These are phyloP conservation scores for Anguilla megastoma DNA, from an alignment of 2,797 vertebrate species.

Conservation along the genomic window DNA sequence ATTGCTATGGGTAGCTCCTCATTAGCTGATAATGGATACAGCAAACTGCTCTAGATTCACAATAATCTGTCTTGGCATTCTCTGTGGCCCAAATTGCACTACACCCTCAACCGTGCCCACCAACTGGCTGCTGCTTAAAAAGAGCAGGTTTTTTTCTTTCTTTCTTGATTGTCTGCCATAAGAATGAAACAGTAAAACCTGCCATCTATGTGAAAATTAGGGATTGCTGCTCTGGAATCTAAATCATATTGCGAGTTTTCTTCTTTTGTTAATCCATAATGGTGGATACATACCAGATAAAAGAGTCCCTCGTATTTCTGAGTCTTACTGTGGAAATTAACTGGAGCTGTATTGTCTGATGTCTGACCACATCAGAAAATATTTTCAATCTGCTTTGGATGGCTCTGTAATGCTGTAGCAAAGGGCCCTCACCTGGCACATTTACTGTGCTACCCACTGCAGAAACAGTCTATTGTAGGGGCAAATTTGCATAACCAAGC, in stretches of 20 bases:
- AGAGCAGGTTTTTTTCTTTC: background rate
- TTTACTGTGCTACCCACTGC: background rate
- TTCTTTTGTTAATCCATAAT: background rate
- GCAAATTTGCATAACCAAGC: background rate
- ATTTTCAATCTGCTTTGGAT: background rate
- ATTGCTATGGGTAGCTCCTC: background rate
- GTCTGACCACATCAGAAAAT: background rate
- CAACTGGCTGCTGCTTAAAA: background rate
- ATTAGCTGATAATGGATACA: constrained; percentile 2
- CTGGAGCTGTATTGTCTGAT: background rate
- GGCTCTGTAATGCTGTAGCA: background rate
- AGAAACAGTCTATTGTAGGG: background rate
- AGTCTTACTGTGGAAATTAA: background rate
- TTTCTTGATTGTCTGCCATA: background rate
- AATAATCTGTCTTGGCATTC: background rate
- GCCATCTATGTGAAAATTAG: background rate
- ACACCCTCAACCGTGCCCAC: background rate
- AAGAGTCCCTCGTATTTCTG: background rate
- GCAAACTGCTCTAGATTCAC: background rate
- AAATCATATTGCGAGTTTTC: background rate
- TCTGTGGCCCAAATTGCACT: background rate
- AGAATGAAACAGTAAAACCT: background rate
- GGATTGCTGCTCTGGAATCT: background rate
- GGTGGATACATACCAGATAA: background rate
- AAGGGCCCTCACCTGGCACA: background rate